A percentile compares a stretch with the other conserved stretches of the same genome.
Conservation (phyloP, 1,140 invertebrate species). For the Notospermus geniculatus region DNA sequence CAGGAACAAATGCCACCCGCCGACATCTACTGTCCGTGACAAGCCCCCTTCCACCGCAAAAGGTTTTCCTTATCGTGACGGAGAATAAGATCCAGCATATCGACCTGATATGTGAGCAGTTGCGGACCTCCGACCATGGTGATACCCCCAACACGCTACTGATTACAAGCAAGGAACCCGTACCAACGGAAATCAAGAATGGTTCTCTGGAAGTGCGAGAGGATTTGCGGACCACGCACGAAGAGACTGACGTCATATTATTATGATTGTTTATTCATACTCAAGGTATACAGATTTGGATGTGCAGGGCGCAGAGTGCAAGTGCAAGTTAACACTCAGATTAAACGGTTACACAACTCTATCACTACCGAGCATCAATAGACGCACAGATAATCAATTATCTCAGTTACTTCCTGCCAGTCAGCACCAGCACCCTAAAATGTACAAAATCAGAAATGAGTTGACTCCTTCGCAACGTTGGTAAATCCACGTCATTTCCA, state of each 20-base stretch:
- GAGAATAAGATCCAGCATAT: conserved; percentile 9
- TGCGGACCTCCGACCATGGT: background rate
- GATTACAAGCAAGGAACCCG: background rate
- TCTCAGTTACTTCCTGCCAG: no score
- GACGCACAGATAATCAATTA: no score
- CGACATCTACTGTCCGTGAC: background rate
- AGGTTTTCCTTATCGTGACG: conserved; percentile 9
- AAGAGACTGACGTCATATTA: conserved; percentile 3
- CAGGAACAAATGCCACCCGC: background rate
- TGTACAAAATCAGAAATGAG: no score
- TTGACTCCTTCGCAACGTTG: no score
- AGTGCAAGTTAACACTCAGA: no score
- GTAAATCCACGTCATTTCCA: no score
- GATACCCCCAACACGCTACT: background rate
- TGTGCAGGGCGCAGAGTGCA: no score
- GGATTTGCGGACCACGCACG: background rate
- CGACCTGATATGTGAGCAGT: conserved; percentile 4
- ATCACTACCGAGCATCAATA: no score
- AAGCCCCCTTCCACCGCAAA: conserved; percentile 9
- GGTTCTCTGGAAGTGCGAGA: background rate
- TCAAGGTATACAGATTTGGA: no score
- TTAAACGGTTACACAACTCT: no score
- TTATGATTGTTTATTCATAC: no score
- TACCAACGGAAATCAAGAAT: background rate
- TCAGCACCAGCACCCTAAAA: no score